Evolutionary conservation across 2,888 invertebrate genomes (phyloP).

Genomic region (Liposcelis brunnea): DNA sequence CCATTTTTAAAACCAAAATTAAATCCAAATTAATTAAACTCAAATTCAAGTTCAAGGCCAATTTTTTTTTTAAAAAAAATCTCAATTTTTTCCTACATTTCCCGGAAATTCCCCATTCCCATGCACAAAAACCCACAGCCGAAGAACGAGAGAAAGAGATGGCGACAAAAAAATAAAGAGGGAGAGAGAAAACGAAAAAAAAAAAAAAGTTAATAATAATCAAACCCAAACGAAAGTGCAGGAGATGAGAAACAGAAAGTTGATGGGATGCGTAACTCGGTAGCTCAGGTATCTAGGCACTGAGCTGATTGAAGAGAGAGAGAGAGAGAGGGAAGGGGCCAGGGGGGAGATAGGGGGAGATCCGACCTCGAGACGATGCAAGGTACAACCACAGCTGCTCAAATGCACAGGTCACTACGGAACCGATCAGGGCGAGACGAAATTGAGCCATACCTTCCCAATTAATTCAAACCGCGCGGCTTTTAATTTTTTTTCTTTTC

Average conservation of each 20-base stretch:
- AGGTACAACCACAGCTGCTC: constrained; percentile 14
- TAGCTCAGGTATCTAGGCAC: background rate
- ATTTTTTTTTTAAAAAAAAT: no score
- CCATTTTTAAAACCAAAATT: no score
- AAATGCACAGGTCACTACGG: constrained; percentile 26
- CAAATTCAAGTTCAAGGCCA: no score
- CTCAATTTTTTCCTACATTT: no score
- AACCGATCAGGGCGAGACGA: constrained; percentile 23
- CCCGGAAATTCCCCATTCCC: no score
- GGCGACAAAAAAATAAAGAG: constrained; percentile 2
- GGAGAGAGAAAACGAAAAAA: constrained; percentile 4
- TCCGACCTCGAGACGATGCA: constrained; percentile 6
- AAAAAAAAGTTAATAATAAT: background rate
- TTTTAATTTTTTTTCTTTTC: no score
- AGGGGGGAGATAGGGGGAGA: constrained; percentile 12
- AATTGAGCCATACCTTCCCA: constrained; percentile 19
- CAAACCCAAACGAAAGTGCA: constrained; percentile 1
- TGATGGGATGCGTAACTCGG: constrained; percentile 14
- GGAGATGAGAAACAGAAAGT: constrained; percentile 18
- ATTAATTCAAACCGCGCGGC: no score
- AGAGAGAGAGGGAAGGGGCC: constrained; percentile 9
- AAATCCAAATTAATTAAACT: no score
- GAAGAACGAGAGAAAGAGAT: background rate
- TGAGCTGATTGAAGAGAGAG: background rate
- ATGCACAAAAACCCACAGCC: constrained; percentile 28